A percentile compares a stretch with the other conserved stretches of the same genome.
Conservation (phyloP, 2,888 invertebrate genomes). For the Ischnura elegans region DNA sequence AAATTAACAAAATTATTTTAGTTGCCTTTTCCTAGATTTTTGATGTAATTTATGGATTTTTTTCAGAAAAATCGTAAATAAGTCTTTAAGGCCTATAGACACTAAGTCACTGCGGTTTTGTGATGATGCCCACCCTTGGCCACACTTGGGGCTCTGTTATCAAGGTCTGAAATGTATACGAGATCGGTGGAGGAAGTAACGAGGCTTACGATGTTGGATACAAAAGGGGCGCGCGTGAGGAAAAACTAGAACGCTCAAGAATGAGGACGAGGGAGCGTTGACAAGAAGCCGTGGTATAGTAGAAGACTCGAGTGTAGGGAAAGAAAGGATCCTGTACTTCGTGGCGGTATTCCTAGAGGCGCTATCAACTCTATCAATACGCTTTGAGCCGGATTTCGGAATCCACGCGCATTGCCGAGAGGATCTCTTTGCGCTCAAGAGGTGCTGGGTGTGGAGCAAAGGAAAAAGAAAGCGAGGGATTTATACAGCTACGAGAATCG, state of each 20-base stretch:
- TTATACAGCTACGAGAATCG: neutral
- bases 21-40: no score
- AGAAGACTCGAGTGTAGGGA: neutral
- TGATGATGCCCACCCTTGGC: no score
- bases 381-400: neutral
- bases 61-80: no score
- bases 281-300: neutral
- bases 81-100: no score
- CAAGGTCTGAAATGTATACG: no score
- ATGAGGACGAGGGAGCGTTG: neutral
- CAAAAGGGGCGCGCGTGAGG: no score
- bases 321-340: neutral
- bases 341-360: neutral
- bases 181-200: neutral
- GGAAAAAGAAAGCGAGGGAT: neutral
- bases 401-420: neutral
- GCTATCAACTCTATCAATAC: neutral
- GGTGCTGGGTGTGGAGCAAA: neutral
- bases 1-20: no score
- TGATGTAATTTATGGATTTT: no score
- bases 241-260: neutral
- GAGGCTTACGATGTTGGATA: neutral
- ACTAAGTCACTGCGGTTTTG: no score
- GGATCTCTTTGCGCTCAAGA: neutral
- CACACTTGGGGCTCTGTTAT: no score